These are phyloP conservation scores for Pangasius djambal DNA, from an alignment of 2,797 vertebrate genomes.

Conservation along the genomic window DNA sequence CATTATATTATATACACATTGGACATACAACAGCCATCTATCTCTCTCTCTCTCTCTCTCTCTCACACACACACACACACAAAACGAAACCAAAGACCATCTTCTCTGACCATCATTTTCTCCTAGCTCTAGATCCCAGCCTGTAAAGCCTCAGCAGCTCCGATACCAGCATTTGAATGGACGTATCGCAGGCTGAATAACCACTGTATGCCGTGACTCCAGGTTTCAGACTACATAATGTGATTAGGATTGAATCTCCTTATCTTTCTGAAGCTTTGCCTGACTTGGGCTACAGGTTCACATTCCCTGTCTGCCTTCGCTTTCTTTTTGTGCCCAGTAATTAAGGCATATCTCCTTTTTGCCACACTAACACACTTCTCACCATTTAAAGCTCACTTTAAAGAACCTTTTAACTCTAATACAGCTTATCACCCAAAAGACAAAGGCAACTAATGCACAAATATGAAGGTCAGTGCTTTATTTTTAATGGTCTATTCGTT, in stretches of 20 bases:
- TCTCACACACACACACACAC: constrained; percentile 14
- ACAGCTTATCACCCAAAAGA: neutral
- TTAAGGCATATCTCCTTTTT: neutral
- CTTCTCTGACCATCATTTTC: constrained; percentile 52
- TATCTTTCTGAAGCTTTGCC: constrained; percentile 55
- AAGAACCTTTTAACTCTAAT: too few relatives aligned
- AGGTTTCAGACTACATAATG: constrained; percentile 58
- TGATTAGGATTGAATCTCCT: constrained; percentile 57
- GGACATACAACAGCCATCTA: neutral
- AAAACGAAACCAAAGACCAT: constrained; percentile 42
- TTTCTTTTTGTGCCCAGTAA: constrained; percentile 1
- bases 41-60: constrained; percentile 16
- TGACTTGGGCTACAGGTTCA: constrained; percentile 31
- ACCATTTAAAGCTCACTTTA: neutral
- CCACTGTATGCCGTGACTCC: constrained; percentile 54
- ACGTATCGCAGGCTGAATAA: constrained; percentile 53
- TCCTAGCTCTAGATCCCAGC: constrained; percentile 36
- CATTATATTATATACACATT: neutral
- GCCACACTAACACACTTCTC: neutral
- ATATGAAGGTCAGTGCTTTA: neutral
- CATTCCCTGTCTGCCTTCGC: constrained; percentile 23
- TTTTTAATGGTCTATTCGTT: neutral
- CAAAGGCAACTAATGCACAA: neutral
- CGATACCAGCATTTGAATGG: constrained; percentile 41
- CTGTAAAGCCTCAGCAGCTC: constrained; percentile 49